Evolutionary conservation across 1,140 invertebrate species (phyloP).

Genomic region (Anagrus nilaparvatae): DNA sequence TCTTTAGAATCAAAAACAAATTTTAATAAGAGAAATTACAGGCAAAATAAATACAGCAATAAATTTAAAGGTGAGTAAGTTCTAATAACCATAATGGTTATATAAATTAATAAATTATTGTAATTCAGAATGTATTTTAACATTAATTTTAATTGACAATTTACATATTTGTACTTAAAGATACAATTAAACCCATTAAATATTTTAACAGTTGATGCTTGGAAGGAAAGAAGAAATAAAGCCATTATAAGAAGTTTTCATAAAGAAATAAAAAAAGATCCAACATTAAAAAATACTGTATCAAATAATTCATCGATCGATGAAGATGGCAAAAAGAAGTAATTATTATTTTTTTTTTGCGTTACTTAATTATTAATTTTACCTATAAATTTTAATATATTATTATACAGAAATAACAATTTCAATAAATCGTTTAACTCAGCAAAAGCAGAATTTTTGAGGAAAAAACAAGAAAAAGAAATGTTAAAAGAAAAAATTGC

Average conservation of each 20-base stretch:
- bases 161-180: neutral
- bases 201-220: constrained; percentile 43
- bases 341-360: neutral
- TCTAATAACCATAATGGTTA: constrained; percentile 6
- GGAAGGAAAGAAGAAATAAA: constrained; percentile 52
- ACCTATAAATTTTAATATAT: neutral
- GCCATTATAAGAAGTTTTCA: constrained; percentile 43
- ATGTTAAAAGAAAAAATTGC: constrained; percentile 41
- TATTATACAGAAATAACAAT: too few species aligned
- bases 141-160: neutral
- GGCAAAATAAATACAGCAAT: constrained; percentile 55
- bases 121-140: neutral
- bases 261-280: constrained; percentile 45
- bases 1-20: constrained; percentile 35
- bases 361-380: neutral
- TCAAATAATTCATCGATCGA: neutral
- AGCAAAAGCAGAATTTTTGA: constrained; percentile 46
- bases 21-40: constrained; percentile 55
- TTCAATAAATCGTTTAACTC: constrained; percentile 32
- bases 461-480: constrained; percentile 46
- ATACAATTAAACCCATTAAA: neutral
- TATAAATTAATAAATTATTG: constrained; percentile 4
- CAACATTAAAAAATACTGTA: constrained; percentile 4
- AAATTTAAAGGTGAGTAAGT: constrained; percentile 46
- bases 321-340: constrained; percentile 1